These are phyloP conservation scores for Enoplosus armatus DNA, from an alignment of 2,797 vertebrate genomes.

Conservation along the genomic window DNA sequence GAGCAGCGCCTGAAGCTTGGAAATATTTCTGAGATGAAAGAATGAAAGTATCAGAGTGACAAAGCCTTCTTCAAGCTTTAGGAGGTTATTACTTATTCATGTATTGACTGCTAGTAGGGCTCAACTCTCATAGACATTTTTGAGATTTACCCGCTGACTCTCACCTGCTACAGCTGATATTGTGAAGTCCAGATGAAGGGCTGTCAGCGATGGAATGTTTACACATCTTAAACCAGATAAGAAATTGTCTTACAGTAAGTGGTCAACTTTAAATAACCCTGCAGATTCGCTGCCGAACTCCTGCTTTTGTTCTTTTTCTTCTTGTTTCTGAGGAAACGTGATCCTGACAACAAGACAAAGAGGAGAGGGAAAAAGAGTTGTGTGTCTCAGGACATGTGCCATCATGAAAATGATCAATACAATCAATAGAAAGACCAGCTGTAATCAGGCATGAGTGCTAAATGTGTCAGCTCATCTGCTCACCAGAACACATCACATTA, in stretches of 20 bases:
- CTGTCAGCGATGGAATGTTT: background rate
- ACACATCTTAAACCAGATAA: background rate
- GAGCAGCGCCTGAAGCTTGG: no score
- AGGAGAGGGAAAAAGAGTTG: background rate
- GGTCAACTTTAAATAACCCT: background rate
- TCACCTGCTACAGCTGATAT: background rate
- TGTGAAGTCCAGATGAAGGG: background rate
- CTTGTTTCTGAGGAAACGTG: constrained; percentile 22
- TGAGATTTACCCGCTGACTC: background rate
- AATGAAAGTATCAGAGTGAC: background rate
- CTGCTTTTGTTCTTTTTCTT: background rate
- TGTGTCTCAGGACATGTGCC: constrained; percentile 5
- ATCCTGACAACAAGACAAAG: background rate
- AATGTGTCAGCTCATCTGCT: constrained; percentile 5
- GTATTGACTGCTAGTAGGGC: background rate
- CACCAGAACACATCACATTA: background rate
- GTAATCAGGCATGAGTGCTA: constrained; percentile 6
- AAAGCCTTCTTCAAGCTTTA: background rate
- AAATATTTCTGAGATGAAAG: background rate
- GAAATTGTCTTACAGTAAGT: background rate
- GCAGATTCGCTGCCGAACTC: background rate
- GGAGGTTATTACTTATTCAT: background rate
- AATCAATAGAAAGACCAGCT: constrained; percentile 55
- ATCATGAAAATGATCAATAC: constrained; percentile 49
- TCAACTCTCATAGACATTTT: background rate